Percentiles rank a stretch among this genome's conserved stretches.
These are phyloP conservation scores for Heteractis magnifica DNA, from an alignment of 92 coral and sea anemone genomes.

Conservation along the genomic window DNA sequence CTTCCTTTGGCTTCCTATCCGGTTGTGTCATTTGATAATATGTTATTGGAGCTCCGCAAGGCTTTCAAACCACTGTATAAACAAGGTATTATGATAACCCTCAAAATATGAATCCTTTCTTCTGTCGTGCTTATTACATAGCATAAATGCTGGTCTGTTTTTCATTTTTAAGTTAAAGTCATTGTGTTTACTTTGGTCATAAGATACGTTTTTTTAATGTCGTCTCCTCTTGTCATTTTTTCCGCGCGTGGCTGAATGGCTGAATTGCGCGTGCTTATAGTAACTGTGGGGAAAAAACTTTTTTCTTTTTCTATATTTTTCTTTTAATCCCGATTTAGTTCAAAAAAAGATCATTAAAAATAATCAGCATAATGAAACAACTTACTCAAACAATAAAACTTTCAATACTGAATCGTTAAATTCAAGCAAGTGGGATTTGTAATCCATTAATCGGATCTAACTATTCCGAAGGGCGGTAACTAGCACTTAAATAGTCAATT, in stretches of 20 bases:
- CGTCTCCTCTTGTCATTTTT: not conserved
- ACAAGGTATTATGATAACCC: not conserved
- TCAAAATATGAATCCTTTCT: not conserved
- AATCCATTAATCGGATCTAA: not conserved
- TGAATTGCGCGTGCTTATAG: not conserved
- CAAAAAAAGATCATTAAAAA: not conserved
- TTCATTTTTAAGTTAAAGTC: not conserved
- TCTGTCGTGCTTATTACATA: not conserved
- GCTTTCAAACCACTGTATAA: conserved; percentile 3
- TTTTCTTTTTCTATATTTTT: too few relatives aligned
- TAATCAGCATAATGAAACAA: not conserved
- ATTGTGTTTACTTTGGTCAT: not conserved
- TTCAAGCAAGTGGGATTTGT: not conserved
- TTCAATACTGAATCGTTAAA: conserved; percentile 1
- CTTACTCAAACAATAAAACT: not conserved
- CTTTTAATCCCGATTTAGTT: not conserved
- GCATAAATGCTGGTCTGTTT: not conserved
- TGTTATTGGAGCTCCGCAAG: not conserved
- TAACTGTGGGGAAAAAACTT: too few relatives aligned
- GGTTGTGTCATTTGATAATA: not conserved
- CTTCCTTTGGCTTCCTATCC: not conserved
- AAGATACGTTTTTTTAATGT: not conserved
- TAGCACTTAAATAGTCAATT: not conserved
- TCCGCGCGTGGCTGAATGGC: not conserved
- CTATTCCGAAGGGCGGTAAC: not conserved